Conservation (phyloP, 2,888 invertebrate species). For the Antheraea assamensis region DNA sequence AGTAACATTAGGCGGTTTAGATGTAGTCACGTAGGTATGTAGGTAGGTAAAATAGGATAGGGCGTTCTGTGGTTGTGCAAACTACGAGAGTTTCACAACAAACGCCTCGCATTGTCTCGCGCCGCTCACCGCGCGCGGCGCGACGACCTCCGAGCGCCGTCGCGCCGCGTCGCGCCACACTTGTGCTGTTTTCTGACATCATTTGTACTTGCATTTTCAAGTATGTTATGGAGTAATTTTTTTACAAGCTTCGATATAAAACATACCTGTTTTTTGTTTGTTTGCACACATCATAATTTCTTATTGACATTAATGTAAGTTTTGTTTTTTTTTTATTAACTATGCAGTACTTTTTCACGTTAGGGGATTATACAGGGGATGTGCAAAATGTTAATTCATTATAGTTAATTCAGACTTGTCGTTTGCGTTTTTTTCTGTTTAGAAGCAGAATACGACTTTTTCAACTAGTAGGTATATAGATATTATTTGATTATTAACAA, state of each 20-base stretch:
- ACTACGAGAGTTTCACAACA: constrained; percentile 74
- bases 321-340: not conserved
- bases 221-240: not conserved
- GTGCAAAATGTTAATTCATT: too few relatives aligned
- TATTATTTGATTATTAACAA: too few relatives aligned
- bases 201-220: constrained; percentile 39
- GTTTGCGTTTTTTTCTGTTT: too few relatives aligned
- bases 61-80: constrained; percentile 69
- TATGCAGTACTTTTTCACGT: not conserved
- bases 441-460: too few relatives aligned
- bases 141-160: constrained; percentile 63
- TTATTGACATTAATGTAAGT: not conserved
- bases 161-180: constrained; percentile 33
- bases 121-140: constrained; percentile 67
- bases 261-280: not conserved
- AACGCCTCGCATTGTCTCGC: constrained; percentile 78
- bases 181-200: constrained; percentile 61
- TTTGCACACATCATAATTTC: not conserved
- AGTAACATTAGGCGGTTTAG: constrained; percentile 45
- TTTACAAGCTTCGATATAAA: not conserved
- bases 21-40: not conserved
- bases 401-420: too few relatives aligned
- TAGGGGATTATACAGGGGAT: too few relatives aligned
- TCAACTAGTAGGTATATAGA: too few relatives aligned
- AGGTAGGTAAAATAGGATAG: constrained; percentile 44